These are phyloP conservation scores for Pammene aurita DNA, from an alignment of 2,888 invertebrate species.

Conservation along the genomic window DNA sequence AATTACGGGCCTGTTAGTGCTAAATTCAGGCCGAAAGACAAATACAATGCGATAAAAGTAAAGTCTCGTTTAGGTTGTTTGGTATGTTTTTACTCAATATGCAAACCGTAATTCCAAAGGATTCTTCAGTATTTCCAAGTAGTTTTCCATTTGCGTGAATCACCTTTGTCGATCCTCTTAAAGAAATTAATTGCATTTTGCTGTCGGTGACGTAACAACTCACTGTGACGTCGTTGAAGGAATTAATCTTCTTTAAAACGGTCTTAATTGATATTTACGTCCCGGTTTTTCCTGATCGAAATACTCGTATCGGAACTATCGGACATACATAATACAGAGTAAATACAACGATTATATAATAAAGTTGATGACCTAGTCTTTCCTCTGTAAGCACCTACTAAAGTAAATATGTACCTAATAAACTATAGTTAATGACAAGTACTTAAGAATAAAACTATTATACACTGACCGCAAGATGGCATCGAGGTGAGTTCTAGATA, in stretches of 20 bases:
- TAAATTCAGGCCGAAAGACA: too few species aligned
- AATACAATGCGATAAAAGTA: too few species aligned
- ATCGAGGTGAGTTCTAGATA: neutral
- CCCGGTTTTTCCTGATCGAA: neutral
- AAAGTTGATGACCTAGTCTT: neutral
- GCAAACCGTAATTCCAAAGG: neutral
- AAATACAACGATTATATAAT: too few species aligned
- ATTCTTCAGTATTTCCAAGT: neutral
- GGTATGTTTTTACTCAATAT: too few species aligned
- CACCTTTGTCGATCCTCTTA: neutral
- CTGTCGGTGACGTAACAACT: constrained; percentile 3
- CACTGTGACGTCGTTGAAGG: neutral
- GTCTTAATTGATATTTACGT: neutral
- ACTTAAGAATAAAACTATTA: too few species aligned
- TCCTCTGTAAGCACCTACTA: too few species aligned
- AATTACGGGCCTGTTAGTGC: too few species aligned
- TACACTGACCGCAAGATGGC: too few species aligned
- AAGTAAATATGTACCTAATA: too few species aligned
- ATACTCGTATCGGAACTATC: neutral
- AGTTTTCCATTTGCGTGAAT: neutral
- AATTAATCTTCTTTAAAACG: constrained; percentile 7
- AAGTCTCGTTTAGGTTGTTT: too few species aligned
- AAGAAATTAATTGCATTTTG: neutral
- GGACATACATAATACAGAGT: neutral
- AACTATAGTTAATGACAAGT: too few species aligned